Evolutionary conservation across 2,797 vertebrate genomes (phyloP), one percentile per base, ranked within the genome.

Genomic region (Liasis olivaceus): DNA sequence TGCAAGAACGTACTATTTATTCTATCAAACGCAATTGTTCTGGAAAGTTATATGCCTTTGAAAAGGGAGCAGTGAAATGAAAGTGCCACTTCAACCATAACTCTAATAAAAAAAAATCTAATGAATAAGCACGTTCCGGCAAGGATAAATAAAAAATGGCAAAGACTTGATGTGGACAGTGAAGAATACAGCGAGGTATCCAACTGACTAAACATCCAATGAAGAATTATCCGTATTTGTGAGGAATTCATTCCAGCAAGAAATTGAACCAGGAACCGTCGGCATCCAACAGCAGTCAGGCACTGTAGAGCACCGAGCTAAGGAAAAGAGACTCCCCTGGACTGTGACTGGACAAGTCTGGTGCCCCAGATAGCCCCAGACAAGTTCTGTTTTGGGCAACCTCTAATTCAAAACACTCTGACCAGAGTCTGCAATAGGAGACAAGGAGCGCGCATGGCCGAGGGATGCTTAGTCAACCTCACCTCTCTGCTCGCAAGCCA

Each of bases 171-270:
- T 94, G 94, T 95, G 96, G 96, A 97, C 96, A 95, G 96, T 90
- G 89, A 92, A 93, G 96, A 96, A 97, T 95, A 96, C 94, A 96
- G 95, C 95, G 85, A 96, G 95, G 95, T 95, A 97, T 91, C 93
- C 96, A 92, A 91, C 94, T 95, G 96, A 96, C 93, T 93, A 94
- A 96, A 94, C 95, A 96, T 95, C 94, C 95, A 95, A 96, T 94
- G 95, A 95, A 95, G 95, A 96, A 96, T 96, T 95, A 95, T 94
- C 95, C 95, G 92, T 93, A 96, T 95, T 96, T 96, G 95, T 94
- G 96, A 96, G 95, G 96, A 97, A 95, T 91, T 93, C 96, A 96
- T 95, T 96, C 94, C 95, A 96, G 95, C 93, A 97, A 94, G 96
- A 96, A 97, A 97, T 95, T 96, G 95, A 96, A 96, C 94, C 91